These are phyloP conservation scores for Glareola pratincola DNA, from an alignment of 2,113 vertebrate species.

Conservation along the genomic window DNA sequence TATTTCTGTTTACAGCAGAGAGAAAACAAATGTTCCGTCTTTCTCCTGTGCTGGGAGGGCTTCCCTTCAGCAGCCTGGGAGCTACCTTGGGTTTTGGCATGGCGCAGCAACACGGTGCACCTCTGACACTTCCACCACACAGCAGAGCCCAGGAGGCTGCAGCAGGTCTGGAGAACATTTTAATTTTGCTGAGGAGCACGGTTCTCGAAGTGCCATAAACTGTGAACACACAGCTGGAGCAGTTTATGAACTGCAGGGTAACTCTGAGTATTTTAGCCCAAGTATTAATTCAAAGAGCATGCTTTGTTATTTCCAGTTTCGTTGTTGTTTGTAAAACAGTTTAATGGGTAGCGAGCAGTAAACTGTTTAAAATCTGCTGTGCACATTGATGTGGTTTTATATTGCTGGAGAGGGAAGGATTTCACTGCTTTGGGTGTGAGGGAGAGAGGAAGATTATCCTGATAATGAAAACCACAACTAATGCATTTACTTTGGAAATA, in stretches of 20 bases:
- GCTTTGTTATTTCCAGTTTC: conserved; percentile 72
- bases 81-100: neutral
- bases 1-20: neutral
- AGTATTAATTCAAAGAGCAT: conserved; percentile 65
- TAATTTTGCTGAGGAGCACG: conserved; percentile 48
- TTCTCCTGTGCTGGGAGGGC: neutral
- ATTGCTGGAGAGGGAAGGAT: conserved; percentile 6
- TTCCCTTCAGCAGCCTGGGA: neutral
- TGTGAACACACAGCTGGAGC: conserved; percentile 65
- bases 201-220: conserved; percentile 58
- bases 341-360: conserved; percentile 57
- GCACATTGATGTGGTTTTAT: conserved; percentile 5
- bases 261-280: conserved; percentile 51
- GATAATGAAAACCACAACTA: conserved; percentile 61
- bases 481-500: conserved; percentile 54
- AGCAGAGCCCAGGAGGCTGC: neutral
- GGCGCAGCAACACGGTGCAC: rapidly evolving
- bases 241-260: conserved; percentile 68
- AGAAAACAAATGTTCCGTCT: neutral
- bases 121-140: neutral
- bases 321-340: conserved; percentile 68
- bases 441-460: conserved; percentile 28
- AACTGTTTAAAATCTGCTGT: conserved; percentile 51
- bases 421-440: conserved; percentile 17
- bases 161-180: conserved; percentile 42